phyloP scores from a whole-genome alignment of 2,797 vertebrate species.

The Ptychadena robeensis region DNA sequence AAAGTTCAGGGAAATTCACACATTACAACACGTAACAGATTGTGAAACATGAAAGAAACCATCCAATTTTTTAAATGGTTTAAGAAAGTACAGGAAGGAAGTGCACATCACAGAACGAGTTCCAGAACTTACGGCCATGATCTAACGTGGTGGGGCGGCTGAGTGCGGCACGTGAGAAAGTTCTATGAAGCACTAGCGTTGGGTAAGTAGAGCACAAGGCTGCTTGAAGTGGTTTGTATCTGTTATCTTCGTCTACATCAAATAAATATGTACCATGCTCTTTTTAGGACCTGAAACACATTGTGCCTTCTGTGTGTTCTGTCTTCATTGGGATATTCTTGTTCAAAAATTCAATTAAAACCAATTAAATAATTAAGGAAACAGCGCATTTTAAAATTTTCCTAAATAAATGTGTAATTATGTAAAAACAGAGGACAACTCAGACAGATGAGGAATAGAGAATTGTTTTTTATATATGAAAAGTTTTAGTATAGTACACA shows the following conservation, averaged over 20 bases:
- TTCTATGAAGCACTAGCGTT: background rate
- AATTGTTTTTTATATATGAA: no score
- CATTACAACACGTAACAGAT: background rate
- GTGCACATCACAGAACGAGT: background rate
- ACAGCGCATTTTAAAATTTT: no score
- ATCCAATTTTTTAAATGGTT: background rate
- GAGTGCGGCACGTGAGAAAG: slow-evolving; percentile 7
- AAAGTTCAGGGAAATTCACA: background rate
- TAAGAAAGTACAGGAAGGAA: slow-evolving; percentile 28
- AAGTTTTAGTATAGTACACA: no score
- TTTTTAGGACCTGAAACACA: background rate
- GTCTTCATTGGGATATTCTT: background rate
- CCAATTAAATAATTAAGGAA: no score
- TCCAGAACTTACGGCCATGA: background rate
- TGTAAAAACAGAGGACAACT: no score
- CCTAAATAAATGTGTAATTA: no score
- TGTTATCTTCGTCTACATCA: slow-evolving; percentile 13
- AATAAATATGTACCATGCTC: background rate
- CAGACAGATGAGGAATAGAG: no score
- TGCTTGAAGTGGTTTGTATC: slow-evolving; percentile 28
- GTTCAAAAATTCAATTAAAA: no score
- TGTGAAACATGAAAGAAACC: slow-evolving; percentile 15
- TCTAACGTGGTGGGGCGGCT: background rate
- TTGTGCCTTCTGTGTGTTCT: background rate
- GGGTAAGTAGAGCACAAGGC: background rate